A percentile compares a stretch with the other conserved stretches of the same genome.
Conservation (phyloP, 2,797 vertebrate species). For the Numenius phaeopus region DNA sequence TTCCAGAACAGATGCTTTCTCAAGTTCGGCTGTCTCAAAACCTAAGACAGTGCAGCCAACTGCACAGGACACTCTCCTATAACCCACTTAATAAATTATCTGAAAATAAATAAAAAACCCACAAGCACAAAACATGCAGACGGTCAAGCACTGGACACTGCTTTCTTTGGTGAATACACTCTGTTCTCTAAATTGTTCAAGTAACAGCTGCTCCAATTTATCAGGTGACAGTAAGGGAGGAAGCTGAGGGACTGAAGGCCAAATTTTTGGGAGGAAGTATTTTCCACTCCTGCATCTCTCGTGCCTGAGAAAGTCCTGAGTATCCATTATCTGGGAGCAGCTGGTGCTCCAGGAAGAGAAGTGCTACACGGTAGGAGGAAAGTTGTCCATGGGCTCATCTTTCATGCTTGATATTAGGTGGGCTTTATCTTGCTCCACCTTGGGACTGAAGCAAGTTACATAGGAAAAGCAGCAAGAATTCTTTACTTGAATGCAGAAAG, state of each 20-base stretch:
- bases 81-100: conserved; percentile 80
- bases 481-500: conserved; percentile 55
- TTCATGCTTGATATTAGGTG: neutral
- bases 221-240: conserved; percentile 55
- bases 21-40: neutral
- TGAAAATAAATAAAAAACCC: conserved; percentile 81
- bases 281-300: conserved; percentile 72
- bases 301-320: conserved; percentile 82
- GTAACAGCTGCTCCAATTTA: conserved; percentile 69
- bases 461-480: conserved; percentile 51
- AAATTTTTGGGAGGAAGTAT: conserved; percentile 52
- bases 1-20: conserved; percentile 61
- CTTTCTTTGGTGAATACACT: conserved; percentile 83
- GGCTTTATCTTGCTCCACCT: conserved; percentile 25
- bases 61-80: conserved; percentile 59
- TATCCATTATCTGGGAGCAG: conserved; percentile 70
- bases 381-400: conserved; percentile 32
- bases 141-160: conserved; percentile 61
- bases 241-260: conserved; percentile 69
- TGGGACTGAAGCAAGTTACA: conserved; percentile 1
- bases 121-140: conserved; percentile 76
- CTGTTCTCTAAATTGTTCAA: conserved; percentile 76
- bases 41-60: conserved; percentile 27
- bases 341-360: conserved; percentile 64
- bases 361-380: conserved; percentile 38